Base-by-base conservation (phyloP, 2,888 invertebrate species). In the Chorisops tibialis region DNA sequence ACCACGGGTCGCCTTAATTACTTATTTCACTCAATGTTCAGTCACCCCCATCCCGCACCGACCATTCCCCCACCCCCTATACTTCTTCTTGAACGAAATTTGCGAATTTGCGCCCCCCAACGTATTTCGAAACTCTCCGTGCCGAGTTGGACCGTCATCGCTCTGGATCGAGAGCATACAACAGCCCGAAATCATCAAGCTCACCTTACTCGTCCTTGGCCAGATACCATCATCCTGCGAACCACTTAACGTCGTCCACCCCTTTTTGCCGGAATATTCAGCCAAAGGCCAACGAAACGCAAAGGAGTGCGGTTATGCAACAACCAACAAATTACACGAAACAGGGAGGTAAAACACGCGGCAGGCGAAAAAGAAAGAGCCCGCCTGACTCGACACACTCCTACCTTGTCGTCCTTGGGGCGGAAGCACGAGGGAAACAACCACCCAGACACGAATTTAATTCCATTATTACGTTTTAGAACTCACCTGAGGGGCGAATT, bases 401-500 rank as follows among this genome's bases (percentile, higher is more conserved):
- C n/a, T n/a, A 9, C 30, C 30, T 9, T 24, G 30, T 30, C 30
- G 30, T 5, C 30, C 30, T 30, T 30, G 30, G 24, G 30, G 30
- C 30, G 30, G 7, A 30, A 30, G 30, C 7, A 5, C 30, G 30
- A 56, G 56, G 56, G 45, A 56, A 56, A 56, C 43, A 43, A 59
- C 60, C 59, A 65, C 60, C 65, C 68, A 69, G 68, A 69, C 68
- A 69, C 68, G 68, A 69, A 69, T 69, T 69, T 69, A 69, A 69
- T 69, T 69, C 68, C 68, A 69, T 69, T 69, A 69, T 69, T 69
- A 69, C 67, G 68, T 69, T 69, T 69, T 67, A 67, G 67, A 68
- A 68, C 67, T 68, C 69, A 69, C 69, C 69, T 69, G 69, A 63
- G 69, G 69, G 68, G 68, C 67, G 67, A 69, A 68, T 69, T 69